phyloP scores from a whole-genome alignment of 2,113 vertebrate genomes.

The Grus americana region DNA sequence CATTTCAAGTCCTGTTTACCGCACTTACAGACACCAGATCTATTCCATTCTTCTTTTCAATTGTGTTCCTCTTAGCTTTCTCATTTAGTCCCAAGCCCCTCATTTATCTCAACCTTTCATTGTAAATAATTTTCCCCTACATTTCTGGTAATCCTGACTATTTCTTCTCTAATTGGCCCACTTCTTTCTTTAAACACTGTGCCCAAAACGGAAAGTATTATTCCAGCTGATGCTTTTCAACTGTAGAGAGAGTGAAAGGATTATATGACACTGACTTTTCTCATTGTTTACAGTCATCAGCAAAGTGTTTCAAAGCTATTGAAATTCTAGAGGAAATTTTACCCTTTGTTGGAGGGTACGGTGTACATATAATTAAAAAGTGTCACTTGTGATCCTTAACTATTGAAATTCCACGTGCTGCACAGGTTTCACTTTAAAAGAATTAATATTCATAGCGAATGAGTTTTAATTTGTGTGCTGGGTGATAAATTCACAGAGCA shows the following conservation, averaged over 20 bases:
- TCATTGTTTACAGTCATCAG: background rate
- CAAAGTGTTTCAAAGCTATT: background rate
- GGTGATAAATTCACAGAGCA: background rate
- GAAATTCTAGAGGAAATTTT: background rate
- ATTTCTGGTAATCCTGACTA: background rate
- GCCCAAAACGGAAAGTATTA: background rate
- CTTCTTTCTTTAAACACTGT: background rate
- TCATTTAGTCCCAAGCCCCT: background rate
- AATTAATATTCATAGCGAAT: background rate
- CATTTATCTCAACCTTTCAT: background rate
- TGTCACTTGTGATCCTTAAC: background rate
- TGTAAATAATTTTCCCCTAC: background rate
- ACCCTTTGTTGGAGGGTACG: background rate
- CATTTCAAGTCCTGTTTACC: background rate
- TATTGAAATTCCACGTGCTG: background rate
- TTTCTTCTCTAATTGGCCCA: background rate
- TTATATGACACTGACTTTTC: background rate
- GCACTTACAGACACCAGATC: accelerated
- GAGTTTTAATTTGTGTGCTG: background rate
- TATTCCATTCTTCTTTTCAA: background rate
- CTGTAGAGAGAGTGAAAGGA: background rate
- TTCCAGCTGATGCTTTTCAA: background rate
- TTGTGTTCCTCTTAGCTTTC: background rate
- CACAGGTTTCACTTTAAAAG: background rate
- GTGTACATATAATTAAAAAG: background rate